Base-by-base conservation (phyloP, 2,113 vertebrate species). In the Passer montanus region DNA sequence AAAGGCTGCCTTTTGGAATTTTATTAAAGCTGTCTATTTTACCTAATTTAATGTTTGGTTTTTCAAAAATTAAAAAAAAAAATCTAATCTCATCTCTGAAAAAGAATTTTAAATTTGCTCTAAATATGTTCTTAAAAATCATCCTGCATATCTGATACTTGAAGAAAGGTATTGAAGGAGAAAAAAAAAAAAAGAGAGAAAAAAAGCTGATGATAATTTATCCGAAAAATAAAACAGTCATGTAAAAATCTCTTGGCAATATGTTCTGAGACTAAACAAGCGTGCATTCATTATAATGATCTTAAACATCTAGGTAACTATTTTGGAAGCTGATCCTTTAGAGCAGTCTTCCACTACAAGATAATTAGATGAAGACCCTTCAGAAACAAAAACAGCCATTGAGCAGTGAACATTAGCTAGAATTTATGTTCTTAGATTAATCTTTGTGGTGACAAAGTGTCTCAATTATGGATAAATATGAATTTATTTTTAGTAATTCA, bases 171-270 rank as follows among this genome's bases (percentile, higher is more conserved):
- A 31, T 35, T 67, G 24, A 53, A 82, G 73, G 31, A 33, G 17
- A 18, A 3, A 4, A 3, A 1, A 10, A 21, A 35, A 53, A 13
- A 15, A 12, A 15, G 4, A 11, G 2, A 10, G 5, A 2, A 15
- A 62, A 77, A 59, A 76, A 41, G 2, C 11, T 81, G 11, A 24
- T 64, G 35, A 5, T 84, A 39, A 68, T 47, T 84, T 80, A 43
- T 58, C 17, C 55, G 8, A 90, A 87, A 86, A 52, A 47, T 50
- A 62, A 53, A 89, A 44, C 43, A 63, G 15, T 68, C 14, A 17
- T 16, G 18, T 81, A 59, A 63, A 83, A 85, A 84, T 53, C 14
- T 93, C 41, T 47, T 77, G 68, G 27, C 13, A 37, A 60, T 76
- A 17, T 85, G 21, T 35, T 72, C 8, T 62, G 66, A 91, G 39